Base-by-base conservation (phyloP, 2,888 invertebrate genomes). In the Steinernema scapterisci region DNA sequence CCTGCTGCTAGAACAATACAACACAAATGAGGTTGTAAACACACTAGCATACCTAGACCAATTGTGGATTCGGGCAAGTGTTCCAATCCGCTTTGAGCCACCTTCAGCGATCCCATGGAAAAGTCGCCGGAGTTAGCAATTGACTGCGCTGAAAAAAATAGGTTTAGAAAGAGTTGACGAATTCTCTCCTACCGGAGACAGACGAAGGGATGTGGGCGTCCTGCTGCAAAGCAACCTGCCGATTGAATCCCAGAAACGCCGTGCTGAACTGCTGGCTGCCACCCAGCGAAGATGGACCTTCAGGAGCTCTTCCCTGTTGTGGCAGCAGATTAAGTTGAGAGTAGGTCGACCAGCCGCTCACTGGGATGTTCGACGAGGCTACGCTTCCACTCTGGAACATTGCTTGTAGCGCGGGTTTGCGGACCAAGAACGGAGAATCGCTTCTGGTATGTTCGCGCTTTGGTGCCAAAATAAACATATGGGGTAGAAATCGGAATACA, bases 241-340 rank as follows among this genome's bases (percentile, higher is more conserved):
- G 63, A 38, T 63, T 63, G 38, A 63, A 63, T 16, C 63, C 63
- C 16, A 63, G 63, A n/a, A 63, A 63, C 31, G 63, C 63, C 63
- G 63, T 63, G 25, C 38, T 63, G 31, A 63, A 63, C 63, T 25
- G 63, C 27, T 63, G 63, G 63, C 63, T 63, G 63, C 63, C 63
- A 63, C 63, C 63, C 63, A 63, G 63, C 19, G 63, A 63, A 38
- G 63, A 63, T 27, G 63, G 63, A 38, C 63, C 63, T 63, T 63
- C 63, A 7, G 63, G 63, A 63, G 63, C 63, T 31, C 27, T 63
- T 63, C 63, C 63, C 63, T 63, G 63, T 16, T 63, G 63, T 63
- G 63, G 63, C 63, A 63, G 63, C 63, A 27, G 19, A 31, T 63
- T 63, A 27, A 63, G n/a, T 3, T 25, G 63, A 27, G 63, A 63